Evolutionary conservation across 2,797 vertebrate genomes (phyloP).

Genomic region (Smutsia temminckii): DNA sequence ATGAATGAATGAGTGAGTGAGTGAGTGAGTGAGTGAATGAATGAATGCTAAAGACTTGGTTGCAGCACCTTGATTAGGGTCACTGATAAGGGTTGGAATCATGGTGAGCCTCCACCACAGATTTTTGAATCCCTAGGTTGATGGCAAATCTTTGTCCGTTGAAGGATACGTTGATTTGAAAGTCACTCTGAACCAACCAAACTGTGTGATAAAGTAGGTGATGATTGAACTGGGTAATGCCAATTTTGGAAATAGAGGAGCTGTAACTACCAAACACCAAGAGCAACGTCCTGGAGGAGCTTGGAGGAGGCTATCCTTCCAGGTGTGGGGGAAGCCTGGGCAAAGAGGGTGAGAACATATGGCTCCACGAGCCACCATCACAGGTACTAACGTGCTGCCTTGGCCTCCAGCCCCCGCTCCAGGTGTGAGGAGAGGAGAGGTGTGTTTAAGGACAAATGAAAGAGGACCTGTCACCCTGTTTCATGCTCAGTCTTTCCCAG

Average conservation of each 20-base stretch:
- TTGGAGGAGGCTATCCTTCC: rapidly evolving
- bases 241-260: not conserved
- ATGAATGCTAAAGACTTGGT: not conserved
- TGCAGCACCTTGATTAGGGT: not conserved
- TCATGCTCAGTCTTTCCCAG: not conserved
- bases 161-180: not conserved
- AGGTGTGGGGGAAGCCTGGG: rapidly evolving
- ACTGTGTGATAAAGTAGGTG: not conserved
- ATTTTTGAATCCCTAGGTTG: not conserved
- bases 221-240: not conserved
- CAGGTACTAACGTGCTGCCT: rapidly evolving
- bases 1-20: not conserved
- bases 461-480: not conserved
- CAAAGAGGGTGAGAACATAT: rapidly evolving
- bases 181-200: not conserved
- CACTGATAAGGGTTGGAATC: rapidly evolving
- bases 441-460: not conserved
- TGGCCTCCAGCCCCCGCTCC: not conserved
- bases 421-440: not conserved
- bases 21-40: not conserved
- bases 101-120: not conserved
- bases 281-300: too few relatives aligned
- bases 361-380: rapidly evolving
- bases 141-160: not conserved
- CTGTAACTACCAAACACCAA: not conserved